Conservation (phyloP, 1,140 invertebrate species). For the Chelonus insularis region DNA sequence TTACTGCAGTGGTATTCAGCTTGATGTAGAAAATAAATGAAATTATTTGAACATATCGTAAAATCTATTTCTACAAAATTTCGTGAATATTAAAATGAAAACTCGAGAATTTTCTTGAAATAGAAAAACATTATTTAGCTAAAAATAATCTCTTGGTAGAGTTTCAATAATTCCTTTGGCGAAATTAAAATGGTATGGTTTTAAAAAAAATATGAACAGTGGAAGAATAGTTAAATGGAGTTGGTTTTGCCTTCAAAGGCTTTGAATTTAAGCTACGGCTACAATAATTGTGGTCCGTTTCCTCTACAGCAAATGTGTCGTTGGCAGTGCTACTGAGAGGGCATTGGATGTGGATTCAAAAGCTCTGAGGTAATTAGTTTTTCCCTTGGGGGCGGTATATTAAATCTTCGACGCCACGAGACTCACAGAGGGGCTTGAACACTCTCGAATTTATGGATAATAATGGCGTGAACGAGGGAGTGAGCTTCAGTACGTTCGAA, state of each 20-base stretch:
- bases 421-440: not conserved
- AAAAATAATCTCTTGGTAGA: too few species aligned
- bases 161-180: too few species aligned
- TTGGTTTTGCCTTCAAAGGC: not conserved
- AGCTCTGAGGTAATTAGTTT: constrained; percentile 32
- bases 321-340: not conserved
- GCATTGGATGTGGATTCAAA: constrained; percentile 24
- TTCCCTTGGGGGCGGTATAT: constrained; percentile 23
- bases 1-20: too few species aligned
- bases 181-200: not conserved
- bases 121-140: too few species aligned
- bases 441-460: constrained; percentile 24
- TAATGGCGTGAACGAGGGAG: constrained; percentile 14
- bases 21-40: too few species aligned
- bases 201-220: not conserved
- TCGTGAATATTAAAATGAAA: too few species aligned
- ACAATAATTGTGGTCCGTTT: constrained; percentile 19
- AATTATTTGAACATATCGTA: too few species aligned
- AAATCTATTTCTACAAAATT: too few species aligned
- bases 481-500: not conserved
- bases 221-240: not conserved
- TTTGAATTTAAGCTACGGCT: not conserved
- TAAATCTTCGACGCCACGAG: constrained; percentile 24
- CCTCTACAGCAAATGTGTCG: constrained; percentile 9
- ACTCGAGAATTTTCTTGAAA: too few species aligned